Evolutionary conservation across 2,797 vertebrate genomes (phyloP).

Genomic region (Diceros bicornis): DNA sequence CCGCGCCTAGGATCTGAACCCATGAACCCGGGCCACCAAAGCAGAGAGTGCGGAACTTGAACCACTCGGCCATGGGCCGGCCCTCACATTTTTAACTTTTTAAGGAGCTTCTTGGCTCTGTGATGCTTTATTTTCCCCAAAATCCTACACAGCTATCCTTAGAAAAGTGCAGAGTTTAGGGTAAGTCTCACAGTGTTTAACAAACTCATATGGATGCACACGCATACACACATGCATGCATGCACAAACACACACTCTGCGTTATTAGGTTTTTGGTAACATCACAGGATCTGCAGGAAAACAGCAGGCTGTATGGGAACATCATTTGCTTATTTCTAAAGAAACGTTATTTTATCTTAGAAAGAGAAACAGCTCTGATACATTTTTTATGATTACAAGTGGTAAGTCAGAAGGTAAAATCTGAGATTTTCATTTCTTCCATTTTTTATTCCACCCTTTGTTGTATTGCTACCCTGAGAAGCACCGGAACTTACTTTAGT

Average conservation of each 20-base stretch:
- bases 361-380: not conserved
- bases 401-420: not conserved
- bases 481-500: slow-evolving; percentile 35
- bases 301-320: not conserved
- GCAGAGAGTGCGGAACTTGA: too few relatives aligned
- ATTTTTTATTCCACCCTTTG: slow-evolving; percentile 43
- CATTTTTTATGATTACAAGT: not conserved
- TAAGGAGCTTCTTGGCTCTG: not conserved
- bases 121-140: not conserved
- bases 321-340: slow-evolving; percentile 23
- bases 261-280: not conserved
- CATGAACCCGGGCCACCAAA: too few relatives aligned
- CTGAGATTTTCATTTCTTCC: not conserved
- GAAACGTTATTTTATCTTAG: slow-evolving; percentile 35
- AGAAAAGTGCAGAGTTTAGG: not conserved
- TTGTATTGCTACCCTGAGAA: slow-evolving; percentile 17
- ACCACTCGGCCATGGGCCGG: too few relatives aligned
- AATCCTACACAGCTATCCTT: not conserved
- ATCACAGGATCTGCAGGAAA: not conserved
- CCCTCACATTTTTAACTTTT: not conserved
- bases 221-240: not conserved
- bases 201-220: not conserved
- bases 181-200: not conserved
- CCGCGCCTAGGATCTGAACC: too few relatives aligned
- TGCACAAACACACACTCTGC: not conserved